Conservation (phyloP, 2,888 invertebrate species). For the Polymixis lichenea region DNA sequence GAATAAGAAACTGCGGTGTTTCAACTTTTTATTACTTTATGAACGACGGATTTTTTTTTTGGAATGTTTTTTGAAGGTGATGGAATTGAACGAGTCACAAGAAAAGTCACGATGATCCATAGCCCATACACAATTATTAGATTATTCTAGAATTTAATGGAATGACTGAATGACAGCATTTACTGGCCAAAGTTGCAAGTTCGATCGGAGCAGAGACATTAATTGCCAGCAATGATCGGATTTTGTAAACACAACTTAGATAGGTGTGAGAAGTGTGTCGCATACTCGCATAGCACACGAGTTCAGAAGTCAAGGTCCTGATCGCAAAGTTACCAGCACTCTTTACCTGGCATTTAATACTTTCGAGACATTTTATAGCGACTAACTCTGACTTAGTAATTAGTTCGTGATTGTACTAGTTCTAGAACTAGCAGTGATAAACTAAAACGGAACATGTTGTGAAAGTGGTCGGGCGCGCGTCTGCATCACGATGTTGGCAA, state of each 20-base stretch:
- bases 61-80: slow-evolving; percentile 12
- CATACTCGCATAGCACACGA: slow-evolving; percentile 2
- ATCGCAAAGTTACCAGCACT: slow-evolving; percentile 23
- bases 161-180: slow-evolving; percentile 13
- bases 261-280: neutral
- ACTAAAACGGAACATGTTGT: slow-evolving; percentile 73
- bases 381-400: slow-evolving; percentile 40
- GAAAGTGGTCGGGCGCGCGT: slow-evolving; percentile 75
- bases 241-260: slow-evolving; percentile 29
- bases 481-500: slow-evolving; percentile 78
- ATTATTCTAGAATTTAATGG: slow-evolving; percentile 1
- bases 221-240: slow-evolving; percentile 8
- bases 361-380: slow-evolving; percentile 25
- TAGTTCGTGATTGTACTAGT: slow-evolving; percentile 57
- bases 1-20: slow-evolving; percentile 67
- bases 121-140: neutral
- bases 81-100: neutral
- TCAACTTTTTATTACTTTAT: slow-evolving; percentile 55
- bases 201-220: slow-evolving; percentile 5
- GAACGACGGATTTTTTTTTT: slow-evolving; percentile 38
- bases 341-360: slow-evolving; percentile 27
- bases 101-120: slow-evolving; percentile 24
- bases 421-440: slow-evolving; percentile 61
- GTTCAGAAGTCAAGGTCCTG: slow-evolving; percentile 21
- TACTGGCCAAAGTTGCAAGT: slow-evolving; percentile 2